These are phyloP conservation scores for Acanthococcus lagerstroemiae DNA, from an alignment of 2,888 invertebrate species.

Conservation along the genomic window DNA sequence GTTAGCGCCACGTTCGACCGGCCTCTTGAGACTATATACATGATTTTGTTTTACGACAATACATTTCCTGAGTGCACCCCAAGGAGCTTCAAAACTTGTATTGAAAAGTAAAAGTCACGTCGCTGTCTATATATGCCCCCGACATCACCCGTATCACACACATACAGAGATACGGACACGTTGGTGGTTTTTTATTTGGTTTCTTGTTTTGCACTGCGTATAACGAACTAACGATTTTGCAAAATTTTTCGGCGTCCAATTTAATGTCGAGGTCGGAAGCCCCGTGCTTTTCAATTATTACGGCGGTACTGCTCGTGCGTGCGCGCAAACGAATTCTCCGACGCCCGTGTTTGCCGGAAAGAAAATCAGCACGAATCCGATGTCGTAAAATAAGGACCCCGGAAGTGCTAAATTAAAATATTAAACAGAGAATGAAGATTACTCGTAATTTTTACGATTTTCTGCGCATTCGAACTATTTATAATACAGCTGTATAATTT, in stretches of 20 bases:
- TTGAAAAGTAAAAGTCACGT: conserved; percentile 27
- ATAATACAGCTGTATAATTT: too few species aligned
- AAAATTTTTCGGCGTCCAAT: background rate
- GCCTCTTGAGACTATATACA: conserved; percentile 28
- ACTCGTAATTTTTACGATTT: too few species aligned
- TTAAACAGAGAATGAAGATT: too few species aligned
- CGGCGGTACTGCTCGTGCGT: too few species aligned
- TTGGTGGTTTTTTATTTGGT: background rate
- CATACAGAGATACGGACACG: background rate
- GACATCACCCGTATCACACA: conserved; percentile 15
- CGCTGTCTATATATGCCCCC: conserved; percentile 7
- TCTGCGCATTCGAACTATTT: too few species aligned
- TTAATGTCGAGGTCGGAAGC: too few species aligned
- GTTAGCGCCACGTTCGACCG: conserved; percentile 30
- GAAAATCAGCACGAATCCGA: too few species aligned
- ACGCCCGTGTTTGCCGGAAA: too few species aligned
- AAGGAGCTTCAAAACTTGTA: conserved; percentile 22
- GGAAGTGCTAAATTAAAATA: too few species aligned
- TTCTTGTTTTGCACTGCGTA: background rate
- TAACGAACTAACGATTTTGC: background rate
- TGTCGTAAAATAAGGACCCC: too few species aligned
- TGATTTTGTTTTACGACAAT: conserved; percentile 29
- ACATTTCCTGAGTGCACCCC: conserved; percentile 29
- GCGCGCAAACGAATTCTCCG: too few species aligned
- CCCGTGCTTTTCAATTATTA: too few species aligned